Conservation (phyloP, 2,888 invertebrate genomes). For the Melinaea marsaeus region DNA sequence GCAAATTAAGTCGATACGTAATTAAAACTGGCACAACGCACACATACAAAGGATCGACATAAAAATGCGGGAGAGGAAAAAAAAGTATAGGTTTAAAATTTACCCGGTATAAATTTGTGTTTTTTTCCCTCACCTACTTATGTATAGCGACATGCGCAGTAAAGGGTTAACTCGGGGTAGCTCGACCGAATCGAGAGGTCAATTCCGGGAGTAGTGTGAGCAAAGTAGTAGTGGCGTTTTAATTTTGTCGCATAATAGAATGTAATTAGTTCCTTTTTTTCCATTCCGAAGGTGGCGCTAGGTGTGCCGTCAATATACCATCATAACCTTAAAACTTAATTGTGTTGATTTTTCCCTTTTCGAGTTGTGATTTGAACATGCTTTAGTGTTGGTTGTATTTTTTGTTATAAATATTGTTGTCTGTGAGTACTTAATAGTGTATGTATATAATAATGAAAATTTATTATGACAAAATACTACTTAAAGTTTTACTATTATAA, state of each 20-base stretch:
- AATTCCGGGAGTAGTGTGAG: not conserved
- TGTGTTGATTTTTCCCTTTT: not conserved
- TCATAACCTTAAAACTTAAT: slow-evolving; percentile 13
- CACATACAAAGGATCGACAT: slow-evolving; percentile 75
- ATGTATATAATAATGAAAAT: too few relatives aligned
- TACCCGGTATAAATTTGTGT: slow-evolving; percentile 78
- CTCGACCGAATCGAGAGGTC: slow-evolving; percentile 33
- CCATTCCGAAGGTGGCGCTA: slow-evolving; percentile 40
- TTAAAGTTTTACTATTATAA: too few relatives aligned
- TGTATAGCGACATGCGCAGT: slow-evolving; percentile 75
- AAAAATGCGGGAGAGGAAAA: slow-evolving; percentile 73
- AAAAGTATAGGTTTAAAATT: slow-evolving; percentile 79
- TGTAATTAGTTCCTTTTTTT: slow-evolving; percentile 51
- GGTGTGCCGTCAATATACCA: slow-evolving; percentile 35
- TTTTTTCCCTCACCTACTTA: slow-evolving; percentile 75
- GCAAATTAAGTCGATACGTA: slow-evolving; percentile 79
- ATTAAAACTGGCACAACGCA: slow-evolving; percentile 74
- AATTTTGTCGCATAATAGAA: slow-evolving; percentile 39
- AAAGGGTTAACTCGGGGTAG: slow-evolving; percentile 64
- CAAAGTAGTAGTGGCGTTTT: not conserved
- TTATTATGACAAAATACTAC: too few relatives aligned
- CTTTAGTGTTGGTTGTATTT: too few relatives aligned
- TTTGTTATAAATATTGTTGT: too few relatives aligned
- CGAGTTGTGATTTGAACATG: too few relatives aligned
- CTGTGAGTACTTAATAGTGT: too few relatives aligned